phyloP scores from a whole-genome alignment of 2,797 vertebrate genomes.

The Acestrorhynchus altus region DNA sequence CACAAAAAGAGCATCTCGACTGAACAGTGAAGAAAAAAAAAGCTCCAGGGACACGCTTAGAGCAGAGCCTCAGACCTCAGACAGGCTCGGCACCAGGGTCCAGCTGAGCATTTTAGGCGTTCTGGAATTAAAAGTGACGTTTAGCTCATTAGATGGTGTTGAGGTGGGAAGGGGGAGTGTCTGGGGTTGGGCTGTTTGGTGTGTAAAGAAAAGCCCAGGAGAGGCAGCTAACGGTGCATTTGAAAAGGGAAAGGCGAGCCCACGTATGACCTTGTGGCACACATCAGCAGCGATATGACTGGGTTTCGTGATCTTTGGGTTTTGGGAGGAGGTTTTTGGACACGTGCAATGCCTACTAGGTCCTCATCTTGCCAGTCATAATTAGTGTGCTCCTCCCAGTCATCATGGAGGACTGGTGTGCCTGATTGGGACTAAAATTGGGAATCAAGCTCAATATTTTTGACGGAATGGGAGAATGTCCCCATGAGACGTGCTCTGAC shows the following conservation, averaged over 20 bases:
- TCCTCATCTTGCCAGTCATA: neutral
- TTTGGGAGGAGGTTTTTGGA: neutral
- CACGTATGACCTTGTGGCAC: slow-evolving; percentile 1
- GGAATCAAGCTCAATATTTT: neutral
- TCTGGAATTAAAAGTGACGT: slow-evolving; percentile 28
- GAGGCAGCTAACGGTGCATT: neutral
- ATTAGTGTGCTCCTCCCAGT: slow-evolving; percentile 1
- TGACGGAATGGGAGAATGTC: neutral
- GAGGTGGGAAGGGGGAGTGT: slow-evolving; percentile 2
- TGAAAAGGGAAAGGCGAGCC: neutral
- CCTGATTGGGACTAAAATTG: neutral
- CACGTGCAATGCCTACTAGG: neutral
- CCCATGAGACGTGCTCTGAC: neutral
- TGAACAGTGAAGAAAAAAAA: neutral
- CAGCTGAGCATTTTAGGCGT: neutral
- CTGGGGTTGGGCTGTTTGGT: neutral
- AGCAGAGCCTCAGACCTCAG: slow-evolving; percentile 1
- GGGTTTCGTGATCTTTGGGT: neutral
- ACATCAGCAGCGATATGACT: slow-evolving; percentile 2
- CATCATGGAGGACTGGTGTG: neutral
- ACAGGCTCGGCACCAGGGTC: slow-evolving; percentile 11
- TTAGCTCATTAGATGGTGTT: slow-evolving; percentile 29
- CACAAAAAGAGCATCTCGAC: slow-evolving; percentile 18
- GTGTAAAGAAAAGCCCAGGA: neutral
- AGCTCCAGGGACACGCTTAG: slow-evolving; percentile 11